Evolutionary conservation across 2,113 vertebrate genomes (phyloP).

Genomic region (Sterrhoptilus dennistouni): DNA sequence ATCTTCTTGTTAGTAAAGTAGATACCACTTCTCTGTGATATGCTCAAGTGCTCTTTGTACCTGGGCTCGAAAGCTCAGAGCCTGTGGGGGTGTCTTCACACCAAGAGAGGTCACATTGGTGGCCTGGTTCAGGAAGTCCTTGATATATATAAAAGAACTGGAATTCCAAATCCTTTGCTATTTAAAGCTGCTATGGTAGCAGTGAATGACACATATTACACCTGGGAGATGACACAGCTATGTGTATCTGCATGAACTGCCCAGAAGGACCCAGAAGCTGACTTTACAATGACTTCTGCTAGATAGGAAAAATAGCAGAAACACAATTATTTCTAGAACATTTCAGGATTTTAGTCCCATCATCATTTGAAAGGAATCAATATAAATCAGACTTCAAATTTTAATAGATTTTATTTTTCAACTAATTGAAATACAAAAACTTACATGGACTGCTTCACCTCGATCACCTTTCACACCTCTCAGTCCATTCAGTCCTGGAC

Average conservation of each 20-base stretch:
- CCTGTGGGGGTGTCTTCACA: not conserved
- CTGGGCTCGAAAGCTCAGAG: not conserved
- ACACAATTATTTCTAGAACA: not conserved
- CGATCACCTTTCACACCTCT: constrained; percentile 87
- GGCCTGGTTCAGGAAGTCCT: not conserved
- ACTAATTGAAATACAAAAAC: constrained; percentile 23
- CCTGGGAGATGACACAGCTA: not conserved
- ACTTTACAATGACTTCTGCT: not conserved
- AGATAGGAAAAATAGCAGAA: not conserved
- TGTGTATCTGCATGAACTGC: not conserved
- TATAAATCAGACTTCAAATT: not conserved
- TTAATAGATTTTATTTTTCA: not conserved
- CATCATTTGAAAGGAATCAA: not conserved
- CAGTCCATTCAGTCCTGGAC: constrained; percentile 83
- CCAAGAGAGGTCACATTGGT: too few species aligned
- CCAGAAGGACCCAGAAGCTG: not conserved
- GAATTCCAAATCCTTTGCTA: not conserved
- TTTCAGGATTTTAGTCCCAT: not conserved
- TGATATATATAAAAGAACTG: not conserved
- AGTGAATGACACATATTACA: not conserved
- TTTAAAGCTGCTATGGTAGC: not conserved
- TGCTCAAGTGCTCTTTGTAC: not conserved
- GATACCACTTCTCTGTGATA: not conserved
- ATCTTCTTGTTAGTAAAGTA: not conserved
- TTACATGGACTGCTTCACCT: constrained; percentile 72